Base-by-base conservation (phyloP, 2,888 invertebrate genomes). In the Nymphalis urticae region DNA sequence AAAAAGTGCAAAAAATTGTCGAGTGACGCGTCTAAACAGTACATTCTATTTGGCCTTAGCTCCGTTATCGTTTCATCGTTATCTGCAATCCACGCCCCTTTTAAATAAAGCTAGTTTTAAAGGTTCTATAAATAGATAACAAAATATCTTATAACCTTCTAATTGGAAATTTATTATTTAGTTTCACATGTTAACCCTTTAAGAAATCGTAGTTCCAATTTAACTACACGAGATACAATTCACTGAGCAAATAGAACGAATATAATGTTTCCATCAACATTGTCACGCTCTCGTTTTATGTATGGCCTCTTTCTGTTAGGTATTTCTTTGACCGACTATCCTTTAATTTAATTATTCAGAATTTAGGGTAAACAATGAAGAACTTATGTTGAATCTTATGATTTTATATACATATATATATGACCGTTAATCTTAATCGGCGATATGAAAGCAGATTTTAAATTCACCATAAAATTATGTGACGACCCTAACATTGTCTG, bases 71-170 rank as follows among this genome's bases (percentile, higher is more conserved):
- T 79, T 66, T 70, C 74, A 82, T 78, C 82, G 87, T 87, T 90
- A 90, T 90, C 90, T 85, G 80, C 81, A 83, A 87, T 86, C 84
- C 81, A 84, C 81, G 79, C 86, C 85, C 87, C 87, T 77, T 86
- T 83, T 58, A 63, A 64, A 42, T 61, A n/a, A 42, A 68, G 59
- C 62, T 68, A 67, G 54, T 48, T 56, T 72, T 74, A 72, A 69
- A 77, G 75, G 74, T 69, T 64, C 48, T 64, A 68, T 56, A 24
- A 8, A 13, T 24, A 24, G 3, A 9, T 53, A 54, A 16, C 1
- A 17, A 13, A 27, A 17, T 32, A 27, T 7, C 5, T n/a, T n/a
- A n/a, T n/a, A n/a, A n/a, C n/a, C n/a, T 27, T 56, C 24, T 16
- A 2, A 32, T 56, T 27, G 32, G 32, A 16, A 24, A 7, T 21